These are phyloP conservation scores for Mythimna ferrago DNA, from an alignment of 2,888 invertebrate species.

Conservation along the genomic window DNA sequence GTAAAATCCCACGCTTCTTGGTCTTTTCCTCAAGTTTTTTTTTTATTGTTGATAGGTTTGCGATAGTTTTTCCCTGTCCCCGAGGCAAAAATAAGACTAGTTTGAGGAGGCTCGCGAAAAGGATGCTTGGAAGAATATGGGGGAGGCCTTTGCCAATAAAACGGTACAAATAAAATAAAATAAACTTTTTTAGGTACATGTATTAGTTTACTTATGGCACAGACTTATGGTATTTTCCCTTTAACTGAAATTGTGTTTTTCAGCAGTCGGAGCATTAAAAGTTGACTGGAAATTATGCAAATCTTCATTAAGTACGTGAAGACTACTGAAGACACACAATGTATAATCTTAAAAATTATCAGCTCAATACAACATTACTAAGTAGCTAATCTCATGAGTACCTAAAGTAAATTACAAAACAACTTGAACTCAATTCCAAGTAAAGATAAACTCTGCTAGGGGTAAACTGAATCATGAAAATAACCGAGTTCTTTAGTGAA, in stretches of 20 bases:
- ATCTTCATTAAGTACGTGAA: not conserved
- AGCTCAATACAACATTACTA: not conserved
- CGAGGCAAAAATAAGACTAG: too few relatives aligned
- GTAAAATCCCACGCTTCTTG: too few relatives aligned
- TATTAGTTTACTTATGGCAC: too few relatives aligned
- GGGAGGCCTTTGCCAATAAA: too few relatives aligned
- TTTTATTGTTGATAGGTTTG: too few relatives aligned
- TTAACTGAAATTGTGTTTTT: not conserved
- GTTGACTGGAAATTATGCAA: not conserved
- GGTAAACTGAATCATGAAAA: conserved; percentile 6
- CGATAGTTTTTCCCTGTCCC: too few relatives aligned
- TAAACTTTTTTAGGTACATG: too few relatives aligned
- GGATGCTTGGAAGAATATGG: too few relatives aligned
- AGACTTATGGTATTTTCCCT: not conserved
- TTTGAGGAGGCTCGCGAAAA: too few relatives aligned
- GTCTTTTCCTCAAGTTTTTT: too few relatives aligned
- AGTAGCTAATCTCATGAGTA: not conserved
- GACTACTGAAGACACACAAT: not conserved
- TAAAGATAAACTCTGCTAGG: conserved; percentile 14
- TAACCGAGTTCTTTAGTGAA: conserved; percentile 10
- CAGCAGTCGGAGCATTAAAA: not conserved
- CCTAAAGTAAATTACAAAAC: conserved; percentile 1
- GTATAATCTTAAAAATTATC: not conserved
- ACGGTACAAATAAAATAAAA: too few relatives aligned
- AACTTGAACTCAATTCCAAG: conserved; percentile 20